These are phyloP conservation scores for Diloba caeruleocephala DNA, from an alignment of 2,888 invertebrate genomes.

Conservation along the genomic window DNA sequence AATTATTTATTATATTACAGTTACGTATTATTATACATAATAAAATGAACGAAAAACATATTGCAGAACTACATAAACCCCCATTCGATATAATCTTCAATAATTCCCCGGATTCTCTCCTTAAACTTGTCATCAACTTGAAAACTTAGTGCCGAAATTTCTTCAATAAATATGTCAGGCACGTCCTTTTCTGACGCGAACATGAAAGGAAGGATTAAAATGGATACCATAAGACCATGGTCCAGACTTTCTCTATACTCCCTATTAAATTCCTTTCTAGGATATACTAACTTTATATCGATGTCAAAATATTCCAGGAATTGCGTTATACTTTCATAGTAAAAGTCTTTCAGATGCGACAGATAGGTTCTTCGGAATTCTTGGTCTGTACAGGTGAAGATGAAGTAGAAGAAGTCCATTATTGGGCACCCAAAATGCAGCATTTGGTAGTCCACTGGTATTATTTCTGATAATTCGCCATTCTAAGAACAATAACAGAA, in stretches of 20 bases:
- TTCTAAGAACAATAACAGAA: slow-evolving; percentile 55
- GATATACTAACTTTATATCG: slow-evolving; percentile 58
- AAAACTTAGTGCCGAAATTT: slow-evolving; percentile 31
- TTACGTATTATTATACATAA: no score
- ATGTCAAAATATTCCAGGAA: slow-evolving; percentile 65
- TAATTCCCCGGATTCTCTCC: slow-evolving; percentile 54
- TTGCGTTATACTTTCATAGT: slow-evolving; percentile 57
- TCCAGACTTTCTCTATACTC: slow-evolving; percentile 56
- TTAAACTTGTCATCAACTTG: slow-evolving; percentile 51
- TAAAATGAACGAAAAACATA: no score
- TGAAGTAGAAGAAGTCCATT: slow-evolving; percentile 66
- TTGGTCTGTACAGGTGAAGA: slow-evolving; percentile 62
- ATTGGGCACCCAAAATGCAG: slow-evolving; percentile 64
- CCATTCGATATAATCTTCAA: slow-evolving; percentile 53
- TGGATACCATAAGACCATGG: slow-evolving; percentile 59
- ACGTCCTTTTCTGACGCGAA: no score
- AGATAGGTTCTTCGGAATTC: slow-evolving; percentile 64
- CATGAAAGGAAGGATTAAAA: no score
- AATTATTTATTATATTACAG: no score
- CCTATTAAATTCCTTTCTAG: slow-evolving; percentile 61
- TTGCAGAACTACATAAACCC: slow-evolving; percentile 30
- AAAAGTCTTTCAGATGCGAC: slow-evolving; percentile 60
- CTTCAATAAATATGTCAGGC: no score
- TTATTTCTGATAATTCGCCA: slow-evolving; percentile 57
- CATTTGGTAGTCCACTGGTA: slow-evolving; percentile 68